Conservation (phyloP, 1,140 invertebrate species). For the Bactericera cockerelli region DNA sequence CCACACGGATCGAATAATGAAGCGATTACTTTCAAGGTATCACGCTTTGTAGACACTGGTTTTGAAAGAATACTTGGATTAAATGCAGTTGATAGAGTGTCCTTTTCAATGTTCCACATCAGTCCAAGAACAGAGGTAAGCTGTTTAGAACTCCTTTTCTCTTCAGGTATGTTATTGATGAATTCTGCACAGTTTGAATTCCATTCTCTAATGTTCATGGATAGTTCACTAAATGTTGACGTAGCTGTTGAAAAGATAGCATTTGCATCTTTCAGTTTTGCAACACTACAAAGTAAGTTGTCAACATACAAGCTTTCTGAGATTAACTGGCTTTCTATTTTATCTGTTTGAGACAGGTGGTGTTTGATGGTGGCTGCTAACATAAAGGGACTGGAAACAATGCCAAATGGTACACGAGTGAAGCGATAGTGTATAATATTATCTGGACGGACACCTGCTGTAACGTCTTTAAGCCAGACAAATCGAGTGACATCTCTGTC, state of each 20-base stretch:
- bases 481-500: background rate
- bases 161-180: background rate
- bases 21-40: slow-evolving; percentile 14
- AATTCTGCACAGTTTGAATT: background rate
- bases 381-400: slow-evolving; percentile 1
- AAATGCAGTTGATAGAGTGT: background rate
- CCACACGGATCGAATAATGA: no score
- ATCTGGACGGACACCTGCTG: background rate
- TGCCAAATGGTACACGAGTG: slow-evolving; percentile 7
- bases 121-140: background rate
- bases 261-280: background rate
- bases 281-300: background rate
- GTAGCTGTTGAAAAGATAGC: background rate
- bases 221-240: background rate
- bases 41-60: slow-evolving; percentile 13
- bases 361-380: background rate
- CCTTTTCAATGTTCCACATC: background rate
- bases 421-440: background rate
- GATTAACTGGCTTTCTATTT: background rate
- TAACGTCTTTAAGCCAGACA: slow-evolving; percentile 3
- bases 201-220: no score
- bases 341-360: background rate
- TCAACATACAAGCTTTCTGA: background rate
- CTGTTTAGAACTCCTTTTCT: background rate
- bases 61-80: background rate